A percentile compares a stretch with the other conserved stretches of the same genome.
Conservation (phyloP, 2,888 invertebrate genomes). For the Dicranocentrus wangi region DNA sequence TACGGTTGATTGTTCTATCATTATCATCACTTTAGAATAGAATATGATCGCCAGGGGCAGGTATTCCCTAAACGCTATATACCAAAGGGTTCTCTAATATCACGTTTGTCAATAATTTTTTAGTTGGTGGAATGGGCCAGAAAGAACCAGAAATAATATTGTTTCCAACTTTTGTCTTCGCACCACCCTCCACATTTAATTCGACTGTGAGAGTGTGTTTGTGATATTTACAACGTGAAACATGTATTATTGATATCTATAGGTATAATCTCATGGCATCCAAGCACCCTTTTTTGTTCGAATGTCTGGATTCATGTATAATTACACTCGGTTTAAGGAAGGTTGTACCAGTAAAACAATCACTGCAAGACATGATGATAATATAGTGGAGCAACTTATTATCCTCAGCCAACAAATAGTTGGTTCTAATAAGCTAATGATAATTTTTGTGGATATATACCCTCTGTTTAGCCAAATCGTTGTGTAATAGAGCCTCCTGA, state of each 20-base stretch:
- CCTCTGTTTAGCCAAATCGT: background rate
- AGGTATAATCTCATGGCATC: no score
- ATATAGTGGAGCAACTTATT: conserved; percentile 41
- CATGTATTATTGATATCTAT: no score
- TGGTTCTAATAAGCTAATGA: conserved; percentile 55
- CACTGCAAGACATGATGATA: conserved; percentile 28
- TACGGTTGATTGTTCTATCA: conserved; percentile 40
- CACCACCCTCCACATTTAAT: no score
- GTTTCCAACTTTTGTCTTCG: no score
- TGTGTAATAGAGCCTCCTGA: conserved; percentile 11
- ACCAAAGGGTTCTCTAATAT: no score
- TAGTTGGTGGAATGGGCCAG: no score
- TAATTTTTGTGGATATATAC: conserved; percentile 22
- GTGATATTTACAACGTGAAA: no score
- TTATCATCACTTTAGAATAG: conserved; percentile 35
- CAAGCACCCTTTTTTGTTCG: no score
- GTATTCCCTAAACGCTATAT: no score
- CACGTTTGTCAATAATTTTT: no score
- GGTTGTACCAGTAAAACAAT: conserved; percentile 23
- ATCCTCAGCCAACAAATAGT: conserved; percentile 40
- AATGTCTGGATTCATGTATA: background rate
- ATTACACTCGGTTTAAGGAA: background rate
- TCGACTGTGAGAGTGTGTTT: no score
- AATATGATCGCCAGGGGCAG: background rate
- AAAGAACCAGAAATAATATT: no score